phyloP scores from a whole-genome alignment of 1,140 invertebrate genomes.

The Zaprionus capensis region DNA sequence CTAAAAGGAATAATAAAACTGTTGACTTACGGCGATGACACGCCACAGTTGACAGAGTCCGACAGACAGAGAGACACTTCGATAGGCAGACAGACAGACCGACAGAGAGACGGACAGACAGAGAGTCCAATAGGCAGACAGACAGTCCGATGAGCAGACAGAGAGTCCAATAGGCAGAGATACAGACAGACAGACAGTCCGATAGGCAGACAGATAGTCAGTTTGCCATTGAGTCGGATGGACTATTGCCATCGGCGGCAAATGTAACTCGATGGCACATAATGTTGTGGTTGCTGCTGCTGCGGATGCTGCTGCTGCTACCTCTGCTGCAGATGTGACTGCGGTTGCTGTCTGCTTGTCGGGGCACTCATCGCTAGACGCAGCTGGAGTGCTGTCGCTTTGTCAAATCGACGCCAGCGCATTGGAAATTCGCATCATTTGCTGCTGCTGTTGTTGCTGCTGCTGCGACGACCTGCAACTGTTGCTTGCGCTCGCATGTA shows the following conservation, averaged over 20 bases:
- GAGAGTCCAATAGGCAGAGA: background rate
- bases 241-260: constrained; percentile 6
- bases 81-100: background rate
- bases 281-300: background rate
- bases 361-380: background rate
- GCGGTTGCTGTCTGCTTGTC: background rate
- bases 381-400: constrained; percentile 41
- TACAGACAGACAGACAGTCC: background rate
- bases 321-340: background rate
- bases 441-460: constrained; percentile 18
- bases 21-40: constrained; percentile 74
- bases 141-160: background rate
- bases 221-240: constrained; percentile 6
- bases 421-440: constrained; percentile 76
- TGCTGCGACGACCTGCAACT: constrained; percentile 50
- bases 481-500: constrained; percentile 67
- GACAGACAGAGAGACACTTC: background rate
- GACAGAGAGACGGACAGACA: background rate
- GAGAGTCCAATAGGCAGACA: background rate
- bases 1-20: constrained; percentile 63
- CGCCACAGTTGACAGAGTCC: constrained; percentile 53
- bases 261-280: constrained; percentile 45
- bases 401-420: constrained; percentile 58
- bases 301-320: background rate
- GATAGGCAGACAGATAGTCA: background rate